Evolutionary conservation across 1,140 invertebrate species (phyloP).

Genomic region (Drosophila littoralis): DNA sequence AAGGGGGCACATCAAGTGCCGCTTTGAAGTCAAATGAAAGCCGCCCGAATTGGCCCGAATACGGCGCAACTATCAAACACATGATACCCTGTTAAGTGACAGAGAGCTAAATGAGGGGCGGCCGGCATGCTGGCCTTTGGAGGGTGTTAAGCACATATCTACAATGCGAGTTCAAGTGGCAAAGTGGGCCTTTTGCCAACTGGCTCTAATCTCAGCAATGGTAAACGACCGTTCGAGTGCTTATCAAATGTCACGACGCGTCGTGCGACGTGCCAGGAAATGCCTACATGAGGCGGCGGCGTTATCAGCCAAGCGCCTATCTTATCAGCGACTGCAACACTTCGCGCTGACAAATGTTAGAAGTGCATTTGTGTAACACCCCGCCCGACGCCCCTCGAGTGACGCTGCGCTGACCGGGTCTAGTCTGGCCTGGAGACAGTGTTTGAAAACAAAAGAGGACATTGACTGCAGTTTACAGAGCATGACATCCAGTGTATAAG

Average conservation of each 20-base stretch:
- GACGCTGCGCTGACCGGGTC: neutral
- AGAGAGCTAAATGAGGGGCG: neutral
- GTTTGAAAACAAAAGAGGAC: slow-evolving; percentile 71
- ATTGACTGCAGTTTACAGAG: slow-evolving; percentile 73
- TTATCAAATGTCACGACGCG: slow-evolving; percentile 44
- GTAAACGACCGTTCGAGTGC: slow-evolving; percentile 40
- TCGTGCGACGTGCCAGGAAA: slow-evolving; percentile 55
- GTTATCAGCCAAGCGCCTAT: slow-evolving; percentile 56
- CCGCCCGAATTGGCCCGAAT: neutral
- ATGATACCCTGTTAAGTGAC: slow-evolving; percentile 2
- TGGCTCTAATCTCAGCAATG: slow-evolving; percentile 42
- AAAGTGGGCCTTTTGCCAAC: slow-evolving; percentile 26
- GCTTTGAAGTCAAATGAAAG: slow-evolving; percentile 31
- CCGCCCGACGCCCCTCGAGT: no score
- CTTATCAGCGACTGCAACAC: slow-evolving; percentile 63
- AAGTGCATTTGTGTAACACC: slow-evolving; percentile 44
- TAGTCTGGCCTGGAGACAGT: slow-evolving; percentile 19
- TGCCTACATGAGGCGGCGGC: slow-evolving; percentile 38
- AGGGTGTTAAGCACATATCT: neutral
- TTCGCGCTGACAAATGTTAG: slow-evolving; percentile 69
- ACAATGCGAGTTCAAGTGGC: slow-evolving; percentile 21
- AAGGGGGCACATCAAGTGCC: neutral
- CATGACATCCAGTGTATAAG: slow-evolving; percentile 36
- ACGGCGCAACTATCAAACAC: neutral
- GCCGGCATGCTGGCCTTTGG: neutral